phyloP scores from a whole-genome alignment of 2,888 invertebrate species.

The Drosophila mayaguana region DNA sequence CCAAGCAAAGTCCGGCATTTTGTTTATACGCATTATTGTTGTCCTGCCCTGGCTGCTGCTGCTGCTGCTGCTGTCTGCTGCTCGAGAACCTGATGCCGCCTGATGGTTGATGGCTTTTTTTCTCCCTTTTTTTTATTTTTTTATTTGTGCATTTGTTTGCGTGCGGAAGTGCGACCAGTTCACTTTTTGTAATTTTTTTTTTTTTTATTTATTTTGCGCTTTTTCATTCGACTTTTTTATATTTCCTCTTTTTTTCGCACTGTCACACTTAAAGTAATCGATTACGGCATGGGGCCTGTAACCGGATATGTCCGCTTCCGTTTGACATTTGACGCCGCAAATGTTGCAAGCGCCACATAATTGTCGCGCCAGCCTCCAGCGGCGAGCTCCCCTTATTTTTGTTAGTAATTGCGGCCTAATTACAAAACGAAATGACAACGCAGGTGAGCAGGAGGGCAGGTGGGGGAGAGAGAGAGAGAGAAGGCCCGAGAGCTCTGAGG shows the following conservation, averaged over 20 bases:
- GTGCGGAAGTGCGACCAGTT: constrained; percentile 68
- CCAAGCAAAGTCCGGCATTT: constrained; percentile 38
- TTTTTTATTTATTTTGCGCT: constrained; percentile 1
- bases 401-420: constrained; percentile 65
- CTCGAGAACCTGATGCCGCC: constrained; percentile 35
- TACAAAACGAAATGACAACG: constrained; percentile 30
- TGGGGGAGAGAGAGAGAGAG: not conserved
- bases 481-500: not conserved
- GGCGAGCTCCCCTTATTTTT: constrained; percentile 32
- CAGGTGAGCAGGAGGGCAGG: not conserved
- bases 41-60: constrained; percentile 16
- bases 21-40: constrained; percentile 61
- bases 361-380: constrained; percentile 21
- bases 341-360: constrained; percentile 45
- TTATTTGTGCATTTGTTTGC: constrained; percentile 61
- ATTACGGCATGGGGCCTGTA: constrained; percentile 62
- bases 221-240: not conserved
- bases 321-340: constrained; percentile 41
- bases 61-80: constrained; percentile 13
- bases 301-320: constrained; percentile 74
- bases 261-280: constrained; percentile 74
- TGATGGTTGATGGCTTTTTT: constrained; percentile 34
- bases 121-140: not conserved
- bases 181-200: constrained; percentile 7
- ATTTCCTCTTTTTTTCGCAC: constrained; percentile 18